These are phyloP conservation scores for Nomada lathburiana DNA, from an alignment of 2,888 invertebrate genomes.

Conservation along the genomic window DNA sequence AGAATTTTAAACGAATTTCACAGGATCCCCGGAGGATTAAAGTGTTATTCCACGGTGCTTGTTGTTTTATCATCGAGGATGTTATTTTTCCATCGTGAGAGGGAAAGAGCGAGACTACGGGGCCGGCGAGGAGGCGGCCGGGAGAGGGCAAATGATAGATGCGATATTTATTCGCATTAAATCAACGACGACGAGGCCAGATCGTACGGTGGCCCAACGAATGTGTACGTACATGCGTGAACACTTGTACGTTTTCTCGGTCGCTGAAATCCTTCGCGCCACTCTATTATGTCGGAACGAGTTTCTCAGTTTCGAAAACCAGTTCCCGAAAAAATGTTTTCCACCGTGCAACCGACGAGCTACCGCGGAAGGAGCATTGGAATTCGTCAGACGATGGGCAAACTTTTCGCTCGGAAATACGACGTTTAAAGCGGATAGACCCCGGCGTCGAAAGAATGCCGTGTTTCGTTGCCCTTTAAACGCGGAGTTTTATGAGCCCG, in stretches of 20 bases:
- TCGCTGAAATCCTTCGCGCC: slow-evolving; percentile 59
- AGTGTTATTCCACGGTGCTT: slow-evolving; percentile 9
- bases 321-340: slow-evolving; percentile 73
- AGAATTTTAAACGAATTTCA: slow-evolving; percentile 18
- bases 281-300: slow-evolving; percentile 73
- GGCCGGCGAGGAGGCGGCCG: no score
- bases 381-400: slow-evolving; percentile 54
- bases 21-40: neutral
- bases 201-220: slow-evolving; percentile 35
- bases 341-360: neutral
- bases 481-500: neutral
- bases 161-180: slow-evolving; percentile 56
- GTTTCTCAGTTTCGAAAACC: slow-evolving; percentile 74
- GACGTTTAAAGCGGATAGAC: slow-evolving; percentile 49
- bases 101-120: neutral
- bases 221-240: slow-evolving; percentile 11
- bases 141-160: slow-evolving; percentile 34
- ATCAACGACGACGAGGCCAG: slow-evolving; percentile 34
- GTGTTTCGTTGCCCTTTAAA: slow-evolving; percentile 41
- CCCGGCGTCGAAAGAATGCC: slow-evolving; percentile 18
- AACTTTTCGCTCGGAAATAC: slow-evolving; percentile 46
- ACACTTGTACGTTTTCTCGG: slow-evolving; percentile 30
- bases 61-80: slow-evolving; percentile 35
- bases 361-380: slow-evolving; percentile 52
- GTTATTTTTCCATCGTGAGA: slow-evolving; percentile 37